Evolutionary conservation across 1,140 invertebrate genomes (phyloP), one percentile per base, ranked within the genome.

Genomic region (Drosophila varians): DNA sequence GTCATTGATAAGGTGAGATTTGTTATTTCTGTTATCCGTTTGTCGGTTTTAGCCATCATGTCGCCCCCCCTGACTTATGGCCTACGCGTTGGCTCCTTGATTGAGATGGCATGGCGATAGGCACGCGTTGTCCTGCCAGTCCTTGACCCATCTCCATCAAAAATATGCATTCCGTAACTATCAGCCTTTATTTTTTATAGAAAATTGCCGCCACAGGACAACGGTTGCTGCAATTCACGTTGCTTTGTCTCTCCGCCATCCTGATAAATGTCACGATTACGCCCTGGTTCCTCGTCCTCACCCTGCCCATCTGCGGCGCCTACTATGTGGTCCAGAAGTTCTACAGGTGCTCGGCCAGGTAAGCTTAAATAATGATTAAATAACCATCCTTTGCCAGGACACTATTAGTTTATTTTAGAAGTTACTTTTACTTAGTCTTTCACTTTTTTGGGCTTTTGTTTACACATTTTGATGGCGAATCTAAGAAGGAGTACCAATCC

Each of bases 151-250:
- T 36, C 23, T n/a, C 4, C 4, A 40, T 40, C 2, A 19, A 34
- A 16, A 23, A 31, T 61, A 16, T 34, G 14, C 28, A 19, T 34
- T n/a, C 18, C 58, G 43, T 64, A 43, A 25, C 23, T 61, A 11
- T 43, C n/a, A 14, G 8, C 0, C 8, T 19, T 12, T 72, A 75
- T 54, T 57, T 57, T 74, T 73, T 38, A 58, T 90, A 96, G 95
- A 96, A 96, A 94, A 92, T 97, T 26, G 94, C 95, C 7, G 95
- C 94, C 28, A 94, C 95, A 2, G 93, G 96, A 49, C 95, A 95
- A 76, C 93, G 95, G 25, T 92, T 96, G 77, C 91, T 94, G 11
- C 95, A 95, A 77, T 95, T 96, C 68, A 92, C 94, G 1, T 91
- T 96, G 16, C 91, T 96, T 1, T 96, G 96, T 74, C 88, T 93